phyloP scores from a whole-genome alignment of 2,888 invertebrate genomes.

The Mythimna vitellina region DNA sequence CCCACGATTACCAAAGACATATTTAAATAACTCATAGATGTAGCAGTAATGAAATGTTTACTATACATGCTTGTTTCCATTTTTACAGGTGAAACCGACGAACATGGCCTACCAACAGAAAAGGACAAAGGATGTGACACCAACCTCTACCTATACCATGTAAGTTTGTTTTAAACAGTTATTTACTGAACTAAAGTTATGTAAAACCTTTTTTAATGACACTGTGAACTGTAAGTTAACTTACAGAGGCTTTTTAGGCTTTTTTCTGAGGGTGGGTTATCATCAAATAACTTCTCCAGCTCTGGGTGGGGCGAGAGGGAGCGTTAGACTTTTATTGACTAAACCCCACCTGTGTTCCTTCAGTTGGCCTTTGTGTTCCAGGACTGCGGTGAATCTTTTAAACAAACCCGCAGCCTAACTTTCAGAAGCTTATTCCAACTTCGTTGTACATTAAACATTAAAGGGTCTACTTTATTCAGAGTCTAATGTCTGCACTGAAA shows the following conservation, averaged over 20 bases:
- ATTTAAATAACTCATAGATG: not conserved
- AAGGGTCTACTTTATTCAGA: slow-evolving; percentile 40
- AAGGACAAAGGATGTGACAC: slow-evolving; percentile 95
- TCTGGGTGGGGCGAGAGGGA: no score
- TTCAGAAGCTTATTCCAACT: slow-evolving; percentile 31
- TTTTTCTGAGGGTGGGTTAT: no score
- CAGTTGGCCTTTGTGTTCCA: no score
- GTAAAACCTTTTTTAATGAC: slow-evolving; percentile 43
- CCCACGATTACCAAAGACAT: not conserved
- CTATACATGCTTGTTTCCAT: slow-evolving; percentile 47
- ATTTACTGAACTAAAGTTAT: slow-evolving; percentile 48
- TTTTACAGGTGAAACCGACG: slow-evolving; percentile 93
- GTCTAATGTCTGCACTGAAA: slow-evolving; percentile 21
- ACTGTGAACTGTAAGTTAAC: slow-evolving; percentile 11
- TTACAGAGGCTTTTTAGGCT: slow-evolving; percentile 27
- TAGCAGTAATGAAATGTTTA: slow-evolving; percentile 23
- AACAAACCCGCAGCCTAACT: no score
- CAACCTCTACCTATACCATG: slow-evolving; percentile 96
- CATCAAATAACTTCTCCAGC: no score
- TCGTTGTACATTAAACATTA: slow-evolving; percentile 35
- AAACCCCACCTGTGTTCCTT: no score
- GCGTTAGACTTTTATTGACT: no score
- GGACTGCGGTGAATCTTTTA: no score
- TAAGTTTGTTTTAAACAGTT: slow-evolving; percentile 81
- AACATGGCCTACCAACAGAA: slow-evolving; percentile 92